phyloP scores from a whole-genome alignment of 2,888 invertebrate genomes.

The Thyatira batis region DNA sequence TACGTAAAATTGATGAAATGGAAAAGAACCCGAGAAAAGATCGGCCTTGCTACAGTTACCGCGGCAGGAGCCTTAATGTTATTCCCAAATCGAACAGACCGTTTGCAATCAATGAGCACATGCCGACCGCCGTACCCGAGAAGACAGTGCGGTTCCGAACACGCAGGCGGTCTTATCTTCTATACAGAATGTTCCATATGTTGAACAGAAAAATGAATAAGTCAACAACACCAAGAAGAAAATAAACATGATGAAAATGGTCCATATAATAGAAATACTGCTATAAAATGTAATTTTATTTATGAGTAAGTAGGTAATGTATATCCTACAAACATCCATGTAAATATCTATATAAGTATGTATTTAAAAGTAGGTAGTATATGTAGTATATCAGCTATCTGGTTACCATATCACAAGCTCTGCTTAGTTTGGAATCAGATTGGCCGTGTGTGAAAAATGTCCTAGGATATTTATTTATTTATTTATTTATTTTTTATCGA shows the following conservation, averaged over 20 bases:
- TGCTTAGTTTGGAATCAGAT: no score
- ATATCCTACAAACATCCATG: no score
- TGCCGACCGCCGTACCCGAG: slow-evolving; percentile 29
- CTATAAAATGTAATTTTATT: no score
- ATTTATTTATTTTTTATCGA: no score
- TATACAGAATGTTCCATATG: slow-evolving; percentile 52
- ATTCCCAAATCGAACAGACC: slow-evolving; percentile 22
- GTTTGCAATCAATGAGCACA: slow-evolving; percentile 25
- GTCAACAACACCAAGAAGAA: slow-evolving; percentile 23
- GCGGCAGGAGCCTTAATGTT: slow-evolving; percentile 41
- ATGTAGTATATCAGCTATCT: no score
- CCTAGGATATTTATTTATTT: no score
- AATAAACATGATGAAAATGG: slow-evolving; percentile 6
- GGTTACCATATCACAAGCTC: no score
- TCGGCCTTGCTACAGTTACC: slow-evolving; percentile 24
- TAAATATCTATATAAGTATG: no score
- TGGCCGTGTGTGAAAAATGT: no score
- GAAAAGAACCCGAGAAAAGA: slow-evolving; percentile 33
- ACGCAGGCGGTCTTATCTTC: slow-evolving; percentile 43
- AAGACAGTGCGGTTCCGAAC: slow-evolving; percentile 45
- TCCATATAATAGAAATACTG: not conserved
- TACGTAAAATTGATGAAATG: slow-evolving; percentile 46
- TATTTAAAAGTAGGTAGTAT: no score
- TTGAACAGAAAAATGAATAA: slow-evolving; percentile 49
- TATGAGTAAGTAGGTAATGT: no score